Percentiles rank a stretch among this genome's conserved stretches.
Conservation (phyloP, 2,113 vertebrate species). For the Corythornis vintsioides region DNA sequence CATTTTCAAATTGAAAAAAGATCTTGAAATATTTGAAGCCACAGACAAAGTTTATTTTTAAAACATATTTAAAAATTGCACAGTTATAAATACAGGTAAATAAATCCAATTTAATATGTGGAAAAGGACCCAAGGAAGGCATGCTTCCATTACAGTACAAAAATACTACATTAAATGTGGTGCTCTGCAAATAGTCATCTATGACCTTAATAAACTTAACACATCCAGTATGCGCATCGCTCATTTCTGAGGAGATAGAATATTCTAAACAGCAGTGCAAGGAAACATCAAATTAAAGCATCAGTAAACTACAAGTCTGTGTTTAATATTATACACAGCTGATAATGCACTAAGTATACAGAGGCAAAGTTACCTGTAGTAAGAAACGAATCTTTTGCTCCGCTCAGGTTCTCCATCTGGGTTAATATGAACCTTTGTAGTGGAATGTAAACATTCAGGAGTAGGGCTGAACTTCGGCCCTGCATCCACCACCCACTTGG, state of each 20-base stretch:
- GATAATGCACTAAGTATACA: conserved; percentile 67
- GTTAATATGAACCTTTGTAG: conserved; percentile 40
- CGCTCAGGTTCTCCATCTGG: conserved; percentile 12
- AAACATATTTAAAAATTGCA: conserved; percentile 81
- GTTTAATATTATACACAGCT: conserved; percentile 47
- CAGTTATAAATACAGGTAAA: conserved; percentile 76
- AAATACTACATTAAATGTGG: conserved; percentile 77
- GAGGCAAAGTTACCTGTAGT: conserved; percentile 51
- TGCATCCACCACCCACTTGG: neutral
- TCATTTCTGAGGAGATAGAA: conserved; percentile 60
- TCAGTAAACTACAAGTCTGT: conserved; percentile 66
- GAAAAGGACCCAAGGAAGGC: conserved; percentile 79
- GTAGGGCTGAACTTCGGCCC: conserved; percentile 13
- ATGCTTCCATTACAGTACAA: conserved; percentile 80
- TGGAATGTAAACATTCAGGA: conserved; percentile 71
- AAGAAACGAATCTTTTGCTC: conserved; percentile 24
- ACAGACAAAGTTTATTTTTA: conserved; percentile 82
- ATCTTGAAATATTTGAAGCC: conserved; percentile 71
- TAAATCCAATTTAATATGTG: conserved; percentile 79
- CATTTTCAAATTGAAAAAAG: conserved; percentile 33
- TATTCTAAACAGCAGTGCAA: conserved; percentile 74
- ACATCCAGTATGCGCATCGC: conserved; percentile 56
- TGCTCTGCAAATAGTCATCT: conserved; percentile 70
- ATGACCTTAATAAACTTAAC: conserved; percentile 67
- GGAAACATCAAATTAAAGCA: conserved; percentile 65